phyloP scores from a whole-genome alignment of 2,797 vertebrate species.

The Ctenosaura bakeri region DNA sequence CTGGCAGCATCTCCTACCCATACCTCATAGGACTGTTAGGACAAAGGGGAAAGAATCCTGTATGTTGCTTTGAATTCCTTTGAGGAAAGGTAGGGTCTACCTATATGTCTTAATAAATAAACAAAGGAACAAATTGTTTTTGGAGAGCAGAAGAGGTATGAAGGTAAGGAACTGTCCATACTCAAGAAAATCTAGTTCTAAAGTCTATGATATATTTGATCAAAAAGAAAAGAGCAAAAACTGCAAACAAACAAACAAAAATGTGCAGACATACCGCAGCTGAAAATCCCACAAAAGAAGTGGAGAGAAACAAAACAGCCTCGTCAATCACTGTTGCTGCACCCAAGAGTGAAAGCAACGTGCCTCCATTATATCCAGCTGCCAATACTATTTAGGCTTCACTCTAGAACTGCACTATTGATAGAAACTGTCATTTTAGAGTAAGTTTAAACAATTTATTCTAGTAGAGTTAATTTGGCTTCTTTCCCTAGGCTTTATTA shows the following conservation, averaged over 20 bases:
- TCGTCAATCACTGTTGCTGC: background rate
- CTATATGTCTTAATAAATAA: background rate
- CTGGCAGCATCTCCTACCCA: background rate
- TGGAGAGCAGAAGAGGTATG: background rate
- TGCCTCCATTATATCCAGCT: background rate
- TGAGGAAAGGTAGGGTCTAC: too few species aligned
- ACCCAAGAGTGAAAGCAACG: background rate
- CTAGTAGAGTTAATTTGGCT: constrained; percentile 18
- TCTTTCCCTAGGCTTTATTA: constrained; percentile 34
- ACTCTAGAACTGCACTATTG: constrained; percentile 31
- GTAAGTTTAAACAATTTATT: constrained; percentile 44
- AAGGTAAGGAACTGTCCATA: background rate
- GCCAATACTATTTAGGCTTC: background rate
- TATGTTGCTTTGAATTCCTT: background rate
- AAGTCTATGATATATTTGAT: background rate
- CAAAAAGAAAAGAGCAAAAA: background rate
- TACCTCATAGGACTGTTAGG: background rate
- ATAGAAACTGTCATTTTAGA: constrained; percentile 6
- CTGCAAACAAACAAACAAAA: background rate
- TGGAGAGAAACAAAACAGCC: background rate
- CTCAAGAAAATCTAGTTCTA: background rate
- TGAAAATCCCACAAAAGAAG: background rate
- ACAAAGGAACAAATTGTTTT: background rate
- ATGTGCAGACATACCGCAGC: background rate
- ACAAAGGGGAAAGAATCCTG: background rate